phyloP scores from a whole-genome alignment of 2,113 vertebrate species.

The Panthera leo region DNA sequence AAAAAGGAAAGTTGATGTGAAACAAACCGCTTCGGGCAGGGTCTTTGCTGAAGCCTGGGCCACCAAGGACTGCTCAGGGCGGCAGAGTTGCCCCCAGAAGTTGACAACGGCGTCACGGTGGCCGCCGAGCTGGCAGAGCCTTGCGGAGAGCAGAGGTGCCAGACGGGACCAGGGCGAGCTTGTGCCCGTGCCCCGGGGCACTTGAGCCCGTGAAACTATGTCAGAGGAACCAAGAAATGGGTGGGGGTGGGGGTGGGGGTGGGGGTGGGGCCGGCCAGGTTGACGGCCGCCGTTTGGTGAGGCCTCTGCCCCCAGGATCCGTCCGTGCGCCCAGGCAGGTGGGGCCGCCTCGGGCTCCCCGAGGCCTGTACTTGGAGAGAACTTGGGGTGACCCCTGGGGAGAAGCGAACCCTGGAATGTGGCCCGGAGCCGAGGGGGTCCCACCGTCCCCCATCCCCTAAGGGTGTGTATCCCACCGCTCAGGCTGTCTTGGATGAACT shows the following conservation, averaged over 20 bases:
- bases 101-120: rapidly evolving
- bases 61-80: rapidly evolving
- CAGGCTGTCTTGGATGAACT: rapidly evolving
- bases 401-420: neutral
- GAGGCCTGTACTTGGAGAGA: neutral
- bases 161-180: rapidly evolving
- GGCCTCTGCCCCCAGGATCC: neutral
- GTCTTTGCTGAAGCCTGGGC: neutral
- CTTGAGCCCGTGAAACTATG: neutral
- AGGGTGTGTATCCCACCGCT: rapidly evolving
- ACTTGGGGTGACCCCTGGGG: no score
- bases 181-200: neutral
- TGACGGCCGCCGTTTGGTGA: rapidly evolving
- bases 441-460: rapidly evolving
- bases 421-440: rapidly evolving
- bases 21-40: neutral
- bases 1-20: neutral
- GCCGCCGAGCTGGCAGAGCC: rapidly evolving
- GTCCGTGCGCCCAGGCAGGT: rapidly evolving
- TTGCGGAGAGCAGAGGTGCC: neutral
- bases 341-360: neutral
- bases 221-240: no score
- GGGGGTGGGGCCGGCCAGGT: rapidly evolving
- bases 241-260: neutral
- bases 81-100: rapidly evolving